Evolutionary conservation across 2,113 vertebrate genomes (phyloP).

Genomic region (Brachionichthys hirsutus): DNA sequence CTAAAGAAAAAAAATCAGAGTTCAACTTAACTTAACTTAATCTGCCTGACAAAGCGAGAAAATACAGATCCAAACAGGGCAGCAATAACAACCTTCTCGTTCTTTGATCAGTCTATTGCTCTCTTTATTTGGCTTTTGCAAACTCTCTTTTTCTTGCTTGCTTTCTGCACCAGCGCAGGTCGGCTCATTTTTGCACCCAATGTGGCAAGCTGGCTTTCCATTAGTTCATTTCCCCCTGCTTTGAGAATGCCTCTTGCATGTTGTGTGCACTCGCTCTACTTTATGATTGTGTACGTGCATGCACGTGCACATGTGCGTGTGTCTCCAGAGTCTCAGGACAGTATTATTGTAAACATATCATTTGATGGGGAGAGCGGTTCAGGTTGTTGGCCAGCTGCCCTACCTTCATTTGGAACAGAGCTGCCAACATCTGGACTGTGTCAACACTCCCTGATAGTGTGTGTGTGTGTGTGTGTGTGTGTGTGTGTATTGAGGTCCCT

Average conservation of each 20-base stretch:
- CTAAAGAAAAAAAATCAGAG: neutral
- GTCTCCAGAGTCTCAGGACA: conserved; percentile 70
- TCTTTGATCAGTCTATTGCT: conserved; percentile 48
- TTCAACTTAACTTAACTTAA: conserved; percentile 11
- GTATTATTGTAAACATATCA: conserved; percentile 83
- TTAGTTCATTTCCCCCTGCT: conserved; percentile 58
- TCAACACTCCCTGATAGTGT: conserved; percentile 73
- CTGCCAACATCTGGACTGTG: conserved; percentile 84
- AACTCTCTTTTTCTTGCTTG: conserved; percentile 11
- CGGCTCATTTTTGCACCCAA: conserved; percentile 48
- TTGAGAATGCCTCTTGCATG: conserved; percentile 37
- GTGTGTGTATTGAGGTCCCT: conserved; percentile 45
- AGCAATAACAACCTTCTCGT: conserved; percentile 54
- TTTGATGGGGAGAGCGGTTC: conserved; percentile 80
- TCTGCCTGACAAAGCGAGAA: conserved; percentile 41
- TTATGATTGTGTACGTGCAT: conserved; percentile 10
- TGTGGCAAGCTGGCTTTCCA: conserved; percentile 62
- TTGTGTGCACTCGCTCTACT: neutral
- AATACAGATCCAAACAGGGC: conserved; percentile 64
- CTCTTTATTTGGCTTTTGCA: conserved; percentile 24
- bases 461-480: conserved; percentile 17
- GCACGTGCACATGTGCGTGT: conserved; percentile 37
- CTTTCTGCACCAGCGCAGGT: conserved; percentile 21
- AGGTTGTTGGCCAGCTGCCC: conserved; percentile 80
- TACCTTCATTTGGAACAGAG: conserved; percentile 79